phyloP scores from a whole-genome alignment of 2,888 invertebrate genomes.

The Abrostola tripartita region DNA sequence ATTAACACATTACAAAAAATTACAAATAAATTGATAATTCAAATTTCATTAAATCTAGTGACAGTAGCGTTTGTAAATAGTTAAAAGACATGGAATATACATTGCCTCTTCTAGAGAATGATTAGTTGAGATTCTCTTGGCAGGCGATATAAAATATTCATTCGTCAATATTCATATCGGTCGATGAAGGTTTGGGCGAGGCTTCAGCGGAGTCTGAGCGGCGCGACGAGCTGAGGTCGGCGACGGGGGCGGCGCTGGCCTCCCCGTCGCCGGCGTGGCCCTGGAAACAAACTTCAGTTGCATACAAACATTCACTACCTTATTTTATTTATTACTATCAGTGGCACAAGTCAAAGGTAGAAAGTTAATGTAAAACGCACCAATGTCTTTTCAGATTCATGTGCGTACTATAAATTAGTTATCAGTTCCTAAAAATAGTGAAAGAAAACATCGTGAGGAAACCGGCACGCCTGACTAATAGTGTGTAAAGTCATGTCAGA shows the following conservation, averaged over 20 bases:
- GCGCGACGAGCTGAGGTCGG: conserved; percentile 49
- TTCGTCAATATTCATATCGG: conserved; percentile 43
- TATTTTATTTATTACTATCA: no score
- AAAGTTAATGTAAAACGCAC: no score
- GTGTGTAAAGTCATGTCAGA: no score
- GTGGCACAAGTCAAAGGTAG: no score
- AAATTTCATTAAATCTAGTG: conserved; percentile 17
- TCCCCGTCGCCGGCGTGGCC: conserved; percentile 76
- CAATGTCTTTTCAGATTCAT: no score
- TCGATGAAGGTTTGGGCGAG: conserved; percentile 48
- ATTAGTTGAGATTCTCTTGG: conserved; percentile 16
- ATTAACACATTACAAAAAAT: conserved; percentile 9
- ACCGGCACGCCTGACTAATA: no score
- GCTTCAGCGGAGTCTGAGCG: conserved; percentile 49
- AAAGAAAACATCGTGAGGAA: no score
- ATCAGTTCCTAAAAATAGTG: no score
- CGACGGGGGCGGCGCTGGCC: conserved; percentile 57
- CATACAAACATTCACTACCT: no score
- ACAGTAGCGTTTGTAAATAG: conserved; percentile 1
- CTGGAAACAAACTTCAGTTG: conserved; percentile 33
- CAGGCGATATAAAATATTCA: conserved; percentile 16
- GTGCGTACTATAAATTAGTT: no score
- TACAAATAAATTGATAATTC: conserved; percentile 5
- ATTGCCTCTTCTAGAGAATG: conserved; percentile 12
- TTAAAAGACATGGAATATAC: conserved; percentile 14